Percentiles rank a stretch among this genome's conserved stretches.
phyloP scores from a whole-genome alignment of 2,113 vertebrate genomes.

The Oncorhynchus masou region DNA sequence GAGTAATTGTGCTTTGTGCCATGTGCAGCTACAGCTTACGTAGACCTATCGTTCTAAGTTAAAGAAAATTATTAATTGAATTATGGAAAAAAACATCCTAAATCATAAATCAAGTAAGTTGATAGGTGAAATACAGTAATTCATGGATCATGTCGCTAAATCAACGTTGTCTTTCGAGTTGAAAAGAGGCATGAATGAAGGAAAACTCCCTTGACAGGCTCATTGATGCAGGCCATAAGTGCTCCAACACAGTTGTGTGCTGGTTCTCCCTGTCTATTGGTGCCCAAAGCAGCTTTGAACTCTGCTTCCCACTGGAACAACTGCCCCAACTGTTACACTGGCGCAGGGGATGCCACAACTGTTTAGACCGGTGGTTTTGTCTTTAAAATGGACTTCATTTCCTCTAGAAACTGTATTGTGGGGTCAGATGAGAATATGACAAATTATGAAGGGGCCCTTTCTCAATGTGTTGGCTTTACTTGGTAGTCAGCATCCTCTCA shows the following conservation, averaged over 20 bases:
- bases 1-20: too few relatives aligned
- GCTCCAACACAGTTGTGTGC: constrained; percentile 6
- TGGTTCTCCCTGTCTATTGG: background rate
- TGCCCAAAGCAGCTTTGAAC: constrained; percentile 25
- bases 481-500: constrained; percentile 25
- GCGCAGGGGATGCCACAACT: constrained; percentile 25
- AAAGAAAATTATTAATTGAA: too few relatives aligned
- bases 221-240: constrained; percentile 34
- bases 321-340: constrained; percentile 15
- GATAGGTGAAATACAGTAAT: background rate
- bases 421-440: constrained; percentile 15
- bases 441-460: constrained; percentile 19
- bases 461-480: constrained; percentile 18
- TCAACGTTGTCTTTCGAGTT: background rate
- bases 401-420: constrained; percentile 32
- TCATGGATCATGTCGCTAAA: too few relatives aligned
- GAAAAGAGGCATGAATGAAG: background rate
- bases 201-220: constrained; percentile 29
- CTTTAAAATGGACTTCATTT: constrained; percentile 34
- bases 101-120: background rate
- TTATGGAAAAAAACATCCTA: too few relatives aligned
- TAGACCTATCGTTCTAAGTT: too few relatives aligned
- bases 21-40: too few relatives aligned
- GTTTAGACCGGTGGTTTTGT: constrained; percentile 5
- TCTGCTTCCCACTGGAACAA: constrained; percentile 20